Base-by-base conservation (phyloP, 2,113 vertebrate genomes). In the Canis aureus region DNA sequence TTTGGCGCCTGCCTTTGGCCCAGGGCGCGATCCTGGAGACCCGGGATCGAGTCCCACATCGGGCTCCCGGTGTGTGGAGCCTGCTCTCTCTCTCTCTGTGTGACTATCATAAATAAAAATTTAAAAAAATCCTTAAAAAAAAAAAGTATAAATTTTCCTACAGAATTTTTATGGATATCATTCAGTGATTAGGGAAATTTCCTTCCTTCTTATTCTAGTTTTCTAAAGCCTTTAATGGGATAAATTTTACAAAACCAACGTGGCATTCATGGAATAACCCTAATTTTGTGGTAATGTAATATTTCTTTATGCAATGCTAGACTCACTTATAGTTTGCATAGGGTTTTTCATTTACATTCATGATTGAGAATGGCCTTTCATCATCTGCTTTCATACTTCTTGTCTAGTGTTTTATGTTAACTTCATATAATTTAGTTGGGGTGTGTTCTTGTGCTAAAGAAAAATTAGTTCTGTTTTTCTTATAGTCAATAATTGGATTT, bases 361-460 rank as follows among this genome's bases (percentile, higher is more conserved):
- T 27, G 32, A 76, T 17, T 78, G 20, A 95, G 20, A 94, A 57
- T 55, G 13, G n/a, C 23, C 35, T 84, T 95, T 38, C 74, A 60
- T 11, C 35, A 9, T n/a, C 9, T 13, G 38, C n/a, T 69, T 67
- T 79, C 51, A 23, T 71, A 69, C 1, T 22, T 51, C 8, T 66
- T 17, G 2, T 78, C 74, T 89, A 3, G 22, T 69, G 69, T 95
- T 83, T 95, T 59, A 81, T 60, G 57, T 57, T 88, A 92, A 92
- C 20, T 8, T 83, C 55, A 82, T 73, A 87, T 71, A 85, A 79
- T 91, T 85, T 53, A 88, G 43, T 69, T 83, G 43, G 22, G 20
- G 49, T 66, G 27, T 49, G n/a, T 69, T 92, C 27, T 76, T 66
- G n/a, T 74, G 55, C n/a, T 80, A 57, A 91, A 94, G 60, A 93